Conservation (phyloP, 2,797 vertebrate species). For the Poeciliopsis paucimaculata region DNA sequence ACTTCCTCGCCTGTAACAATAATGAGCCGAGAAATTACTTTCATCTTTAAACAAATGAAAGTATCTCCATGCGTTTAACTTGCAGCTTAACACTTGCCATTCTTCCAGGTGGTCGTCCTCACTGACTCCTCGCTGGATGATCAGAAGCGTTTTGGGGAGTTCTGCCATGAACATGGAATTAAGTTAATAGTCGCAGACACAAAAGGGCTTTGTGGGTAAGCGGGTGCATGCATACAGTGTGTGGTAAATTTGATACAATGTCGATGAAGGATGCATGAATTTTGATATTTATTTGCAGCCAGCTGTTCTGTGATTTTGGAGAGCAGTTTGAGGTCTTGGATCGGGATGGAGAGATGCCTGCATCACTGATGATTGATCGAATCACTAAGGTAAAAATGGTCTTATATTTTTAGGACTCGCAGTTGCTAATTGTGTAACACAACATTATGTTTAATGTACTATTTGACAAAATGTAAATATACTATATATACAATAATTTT, state of each 20-base stretch:
- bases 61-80: background rate
- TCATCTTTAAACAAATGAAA: background rate
- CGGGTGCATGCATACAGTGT: slow-evolving; percentile 74
- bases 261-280: background rate
- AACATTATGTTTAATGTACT: background rate
- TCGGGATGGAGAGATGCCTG: slow-evolving; percentile 75
- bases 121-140: slow-evolving; percentile 87
- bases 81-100: background rate
- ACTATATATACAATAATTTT: background rate
- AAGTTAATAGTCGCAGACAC: slow-evolving; percentile 85
- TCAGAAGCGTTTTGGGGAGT: slow-evolving; percentile 80
- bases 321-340: slow-evolving; percentile 82
- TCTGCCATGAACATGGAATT: slow-evolving; percentile 82
- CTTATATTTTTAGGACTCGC: background rate
- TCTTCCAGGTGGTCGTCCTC: slow-evolving; percentile 88
- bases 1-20: background rate
- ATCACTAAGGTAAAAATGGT: slow-evolving; percentile 84
- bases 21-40: background rate
- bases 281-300: slow-evolving; percentile 73
- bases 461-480: background rate
- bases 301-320: slow-evolving; percentile 94
- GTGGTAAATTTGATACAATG: background rate
- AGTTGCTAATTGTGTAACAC: background rate
- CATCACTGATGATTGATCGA: slow-evolving; percentile 70
- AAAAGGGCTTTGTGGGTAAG: slow-evolving; percentile 91